These are phyloP conservation scores for Elmis aenea DNA, from an alignment of 2,888 invertebrate species.

Conservation along the genomic window DNA sequence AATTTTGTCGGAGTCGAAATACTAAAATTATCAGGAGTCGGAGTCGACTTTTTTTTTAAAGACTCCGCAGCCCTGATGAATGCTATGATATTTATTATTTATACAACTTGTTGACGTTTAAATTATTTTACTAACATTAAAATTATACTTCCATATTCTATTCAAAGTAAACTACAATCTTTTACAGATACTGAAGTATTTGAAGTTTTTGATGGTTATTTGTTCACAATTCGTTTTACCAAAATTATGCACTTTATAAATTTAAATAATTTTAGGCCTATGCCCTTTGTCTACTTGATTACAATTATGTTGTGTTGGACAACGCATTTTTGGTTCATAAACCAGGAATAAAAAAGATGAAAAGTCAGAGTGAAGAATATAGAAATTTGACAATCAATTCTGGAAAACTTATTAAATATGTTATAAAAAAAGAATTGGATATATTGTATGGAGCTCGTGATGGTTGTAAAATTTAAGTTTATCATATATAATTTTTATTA, in stretches of 20 bases:
- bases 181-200: too few relatives aligned
- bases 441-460: conserved; percentile 20
- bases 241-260: not conserved
- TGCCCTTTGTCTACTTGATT: conserved; percentile 75
- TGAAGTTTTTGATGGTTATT: too few relatives aligned
- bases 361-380: conserved; percentile 42
- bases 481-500: not conserved
- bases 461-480: conserved; percentile 13
- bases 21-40: too few relatives aligned
- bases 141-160: too few relatives aligned
- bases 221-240: too few relatives aligned
- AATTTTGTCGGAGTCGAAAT: too few relatives aligned
- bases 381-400: conserved; percentile 34
- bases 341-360: conserved; percentile 78
- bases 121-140: too few relatives aligned
- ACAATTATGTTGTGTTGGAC: conserved; percentile 81
- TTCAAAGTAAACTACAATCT: too few relatives aligned
- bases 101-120: too few relatives aligned
- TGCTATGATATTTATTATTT: too few relatives aligned
- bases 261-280: conserved; percentile 59
- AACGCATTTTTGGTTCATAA: conserved; percentile 84
- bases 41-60: too few relatives aligned
- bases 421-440: conserved; percentile 18
- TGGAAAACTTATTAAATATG: conserved; percentile 9
- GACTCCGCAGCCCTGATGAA: too few relatives aligned